Conservation (phyloP, 2,888 invertebrate species). For the Nesidiocoris tenuis region DNA sequence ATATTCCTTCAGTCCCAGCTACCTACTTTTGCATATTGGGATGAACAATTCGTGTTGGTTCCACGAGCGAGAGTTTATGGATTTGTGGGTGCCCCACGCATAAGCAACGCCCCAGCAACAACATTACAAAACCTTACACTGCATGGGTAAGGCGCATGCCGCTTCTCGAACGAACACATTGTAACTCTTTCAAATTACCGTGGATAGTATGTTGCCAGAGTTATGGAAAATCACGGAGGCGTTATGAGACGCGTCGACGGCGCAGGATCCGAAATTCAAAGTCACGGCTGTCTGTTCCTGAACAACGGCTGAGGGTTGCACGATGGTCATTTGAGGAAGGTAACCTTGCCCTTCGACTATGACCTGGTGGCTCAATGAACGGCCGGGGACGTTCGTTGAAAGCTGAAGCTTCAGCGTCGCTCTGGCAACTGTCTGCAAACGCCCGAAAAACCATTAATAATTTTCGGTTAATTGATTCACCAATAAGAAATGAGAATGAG, state of each 20-base stretch:
- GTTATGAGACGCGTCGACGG: not conserved
- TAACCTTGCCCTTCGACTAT: slow-evolving; percentile 4
- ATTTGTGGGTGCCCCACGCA: too few relatives aligned
- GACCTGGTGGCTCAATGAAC: slow-evolving; percentile 7
- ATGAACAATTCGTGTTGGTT: too few relatives aligned
- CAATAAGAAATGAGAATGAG: not conserved
- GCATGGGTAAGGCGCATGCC: too few relatives aligned
- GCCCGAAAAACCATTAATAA: not conserved
- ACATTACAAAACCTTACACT: too few relatives aligned
- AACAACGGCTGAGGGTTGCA: not conserved
- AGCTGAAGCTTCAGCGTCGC: slow-evolving; percentile 16
- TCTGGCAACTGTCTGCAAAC: not conserved
- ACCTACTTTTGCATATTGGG: too few relatives aligned
- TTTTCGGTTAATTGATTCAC: not conserved
- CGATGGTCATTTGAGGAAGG: slow-evolving; percentile 12
- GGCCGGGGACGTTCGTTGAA: not conserved
- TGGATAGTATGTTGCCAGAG: not conserved
- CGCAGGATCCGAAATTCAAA: slow-evolving; percentile 26
- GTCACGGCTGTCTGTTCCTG: not conserved
- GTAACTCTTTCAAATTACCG: slow-evolving; percentile 6
- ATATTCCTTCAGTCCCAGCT: too few relatives aligned
- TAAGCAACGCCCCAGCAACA: too few relatives aligned
- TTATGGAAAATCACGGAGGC: slow-evolving; percentile 2
- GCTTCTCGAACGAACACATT: too few relatives aligned
- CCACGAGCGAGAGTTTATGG: too few relatives aligned